phyloP scores from a whole-genome alignment of 2,888 invertebrate genomes.

The Brachylomia viminalis region DNA sequence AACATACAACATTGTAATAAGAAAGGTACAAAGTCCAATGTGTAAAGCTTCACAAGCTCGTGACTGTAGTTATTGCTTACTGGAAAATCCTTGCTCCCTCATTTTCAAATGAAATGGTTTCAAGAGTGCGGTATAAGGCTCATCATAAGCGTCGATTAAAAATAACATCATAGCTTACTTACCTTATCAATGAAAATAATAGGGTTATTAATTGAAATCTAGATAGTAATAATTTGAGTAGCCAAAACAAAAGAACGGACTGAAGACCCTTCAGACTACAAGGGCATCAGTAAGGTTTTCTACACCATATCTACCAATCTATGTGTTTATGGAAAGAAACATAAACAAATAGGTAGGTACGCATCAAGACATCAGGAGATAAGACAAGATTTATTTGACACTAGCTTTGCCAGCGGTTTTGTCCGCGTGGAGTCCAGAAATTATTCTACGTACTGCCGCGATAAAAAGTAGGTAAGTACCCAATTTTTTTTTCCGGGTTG shows the following conservation, averaged over 20 bases:
- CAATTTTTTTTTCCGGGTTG: no score
- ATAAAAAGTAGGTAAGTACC: not conserved
- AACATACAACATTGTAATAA: no score
- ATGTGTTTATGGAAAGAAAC: constrained; percentile 25
- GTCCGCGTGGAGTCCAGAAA: no score
- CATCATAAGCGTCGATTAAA: no score
- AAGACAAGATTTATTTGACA: not conserved
- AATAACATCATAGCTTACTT: not conserved
- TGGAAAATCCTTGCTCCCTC: not conserved
- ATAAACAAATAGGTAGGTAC: constrained; percentile 15
- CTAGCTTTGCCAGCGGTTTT: not conserved
- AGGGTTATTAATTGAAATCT: no score
- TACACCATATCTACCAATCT: constrained; percentile 6
- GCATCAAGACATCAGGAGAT: constrained; percentile 16
- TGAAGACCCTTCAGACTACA: not conserved
- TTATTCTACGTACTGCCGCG: not conserved
- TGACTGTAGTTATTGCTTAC: constrained; percentile 5
- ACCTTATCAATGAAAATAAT: not conserved
- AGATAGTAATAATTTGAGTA: constrained; percentile 3
- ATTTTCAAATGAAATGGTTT: constrained; percentile 1
- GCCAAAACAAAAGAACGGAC: not conserved
- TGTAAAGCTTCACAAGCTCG: no score
- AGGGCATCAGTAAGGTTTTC: not conserved
- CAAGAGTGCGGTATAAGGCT: no score
- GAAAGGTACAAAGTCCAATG: no score